Evolutionary conservation across 2,113 vertebrate genomes (phyloP).

Genomic region (Xiphorhynchus elegans): DNA sequence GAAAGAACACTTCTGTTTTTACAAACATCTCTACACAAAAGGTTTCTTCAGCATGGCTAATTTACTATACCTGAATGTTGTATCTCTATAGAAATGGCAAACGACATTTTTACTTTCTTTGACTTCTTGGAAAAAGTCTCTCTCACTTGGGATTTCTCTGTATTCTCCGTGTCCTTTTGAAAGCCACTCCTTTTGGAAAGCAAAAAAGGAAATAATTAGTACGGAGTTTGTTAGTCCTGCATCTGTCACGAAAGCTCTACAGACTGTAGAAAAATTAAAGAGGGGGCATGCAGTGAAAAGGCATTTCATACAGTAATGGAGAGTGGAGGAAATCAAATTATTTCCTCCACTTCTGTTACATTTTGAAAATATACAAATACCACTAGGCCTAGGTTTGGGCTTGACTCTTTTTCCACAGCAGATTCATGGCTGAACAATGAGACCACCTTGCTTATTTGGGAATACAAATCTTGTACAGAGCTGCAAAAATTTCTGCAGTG

Average conservation of each 20-base stretch:
- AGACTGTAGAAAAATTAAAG: background rate
- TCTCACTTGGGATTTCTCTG: conserved; percentile 92
- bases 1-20: background rate
- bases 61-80: conserved; percentile 88
- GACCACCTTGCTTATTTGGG: background rate
- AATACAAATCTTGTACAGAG: background rate
- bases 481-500: background rate
- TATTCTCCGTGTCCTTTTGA: conserved; percentile 97
- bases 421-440: background rate
- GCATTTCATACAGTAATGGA: background rate
- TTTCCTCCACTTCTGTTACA: background rate
- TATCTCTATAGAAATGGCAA: conserved; percentile 96
- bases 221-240: background rate
- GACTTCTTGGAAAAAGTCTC: conserved; percentile 94
- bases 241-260: background rate
- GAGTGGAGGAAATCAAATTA: background rate
- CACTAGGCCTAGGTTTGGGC: background rate
- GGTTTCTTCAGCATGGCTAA: background rate
- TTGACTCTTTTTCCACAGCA: background rate
- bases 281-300: background rate
- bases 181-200: conserved; percentile 88
- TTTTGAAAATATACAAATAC: background rate
- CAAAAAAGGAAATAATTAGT: conserved; percentile 32
- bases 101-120: conserved; percentile 96
- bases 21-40: background rate